phyloP scores from a whole-genome alignment of 2,888 invertebrate genomes.

The Tiphia femorata region DNA sequence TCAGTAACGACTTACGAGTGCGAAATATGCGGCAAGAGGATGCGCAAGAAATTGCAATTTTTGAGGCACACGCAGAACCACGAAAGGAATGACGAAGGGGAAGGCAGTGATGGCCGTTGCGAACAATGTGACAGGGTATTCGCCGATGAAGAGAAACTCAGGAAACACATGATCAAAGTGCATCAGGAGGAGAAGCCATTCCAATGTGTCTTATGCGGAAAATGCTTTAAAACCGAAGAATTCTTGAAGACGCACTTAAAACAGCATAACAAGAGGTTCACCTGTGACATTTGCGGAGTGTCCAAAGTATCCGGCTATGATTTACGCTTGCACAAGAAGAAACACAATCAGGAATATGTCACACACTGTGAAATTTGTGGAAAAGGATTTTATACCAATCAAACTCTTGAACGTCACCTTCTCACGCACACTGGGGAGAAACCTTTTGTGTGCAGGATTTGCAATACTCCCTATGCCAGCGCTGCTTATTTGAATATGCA shows the following conservation, averaged over 20 bases:
- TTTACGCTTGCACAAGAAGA: conserved; percentile 69
- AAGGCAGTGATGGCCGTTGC: conserved; percentile 53
- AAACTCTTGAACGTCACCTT: conserved; percentile 69
- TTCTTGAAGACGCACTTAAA: conserved; percentile 71
- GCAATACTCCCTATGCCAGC: conserved; percentile 71
- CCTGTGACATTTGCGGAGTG: conserved; percentile 58
- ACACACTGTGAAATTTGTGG: conserved; percentile 69
- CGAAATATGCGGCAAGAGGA: conserved; percentile 45
- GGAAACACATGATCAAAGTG: conserved; percentile 70
- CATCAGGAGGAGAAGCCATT: conserved; percentile 72
- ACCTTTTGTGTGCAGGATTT: conserved; percentile 69
- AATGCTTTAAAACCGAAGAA: conserved; percentile 71
- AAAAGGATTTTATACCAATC: conserved; percentile 71
- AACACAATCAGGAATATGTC: conserved; percentile 72
- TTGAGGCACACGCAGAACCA: conserved; percentile 47
- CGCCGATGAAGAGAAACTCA: conserved; percentile 70
- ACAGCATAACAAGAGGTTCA: conserved; percentile 69
- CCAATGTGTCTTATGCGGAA: conserved; percentile 71
- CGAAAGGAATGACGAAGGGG: conserved; percentile 29
- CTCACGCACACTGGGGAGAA: conserved; percentile 68
- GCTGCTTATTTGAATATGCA: conserved; percentile 72
- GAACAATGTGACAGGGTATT: conserved; percentile 70
- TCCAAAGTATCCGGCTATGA: conserved; percentile 59
- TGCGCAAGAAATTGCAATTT: conserved; percentile 41
- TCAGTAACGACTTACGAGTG: conserved; percentile 41